Evolutionary conservation across 2,113 vertebrate species (phyloP).

Genomic region (Salvelinus alpinus): DNA sequence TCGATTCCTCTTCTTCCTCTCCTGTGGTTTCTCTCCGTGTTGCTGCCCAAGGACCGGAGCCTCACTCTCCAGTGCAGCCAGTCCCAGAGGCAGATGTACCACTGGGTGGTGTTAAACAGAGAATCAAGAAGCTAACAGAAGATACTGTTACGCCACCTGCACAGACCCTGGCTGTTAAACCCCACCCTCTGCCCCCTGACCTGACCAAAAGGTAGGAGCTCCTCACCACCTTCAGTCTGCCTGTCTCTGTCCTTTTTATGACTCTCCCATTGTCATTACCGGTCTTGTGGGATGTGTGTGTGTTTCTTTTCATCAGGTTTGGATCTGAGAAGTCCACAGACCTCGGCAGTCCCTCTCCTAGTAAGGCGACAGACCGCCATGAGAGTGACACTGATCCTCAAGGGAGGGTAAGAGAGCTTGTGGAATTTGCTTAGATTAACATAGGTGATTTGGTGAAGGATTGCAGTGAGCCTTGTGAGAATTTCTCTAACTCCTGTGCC

Average conservation of each 20-base stretch:
- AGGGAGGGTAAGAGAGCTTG: constrained; percentile 66
- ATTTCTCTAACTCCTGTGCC: background rate
- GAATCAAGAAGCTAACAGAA: constrained; percentile 73
- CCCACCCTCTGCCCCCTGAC: constrained; percentile 68
- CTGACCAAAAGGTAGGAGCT: constrained; percentile 69
- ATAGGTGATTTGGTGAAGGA: constrained; percentile 5
- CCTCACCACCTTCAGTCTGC: background rate
- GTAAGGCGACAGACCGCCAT: constrained; percentile 49
- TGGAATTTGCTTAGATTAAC: background rate
- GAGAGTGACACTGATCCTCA: constrained; percentile 61
- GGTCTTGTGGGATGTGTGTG: constrained; percentile 52
- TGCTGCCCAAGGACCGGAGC: constrained; percentile 42
- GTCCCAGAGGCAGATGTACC: constrained; percentile 53
- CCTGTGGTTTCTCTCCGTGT: constrained; percentile 5
- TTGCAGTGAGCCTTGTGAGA: background rate
- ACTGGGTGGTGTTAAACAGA: constrained; percentile 66
- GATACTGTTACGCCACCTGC: constrained; percentile 51
- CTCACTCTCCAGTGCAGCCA: constrained; percentile 44
- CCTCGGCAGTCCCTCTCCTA: constrained; percentile 38
- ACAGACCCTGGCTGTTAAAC: constrained; percentile 56
- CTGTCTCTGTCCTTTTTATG: no score
- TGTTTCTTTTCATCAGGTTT: constrained; percentile 66
- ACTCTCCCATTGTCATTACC: constrained; percentile 54
- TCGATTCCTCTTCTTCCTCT: constrained; percentile 62
- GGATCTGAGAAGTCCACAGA: constrained; percentile 60